A percentile compares a stretch with the other conserved stretches of the same genome.
These are phyloP conservation scores for Cactoblastis cactorum DNA, from an alignment of 2,888 invertebrate species.

Conservation along the genomic window DNA sequence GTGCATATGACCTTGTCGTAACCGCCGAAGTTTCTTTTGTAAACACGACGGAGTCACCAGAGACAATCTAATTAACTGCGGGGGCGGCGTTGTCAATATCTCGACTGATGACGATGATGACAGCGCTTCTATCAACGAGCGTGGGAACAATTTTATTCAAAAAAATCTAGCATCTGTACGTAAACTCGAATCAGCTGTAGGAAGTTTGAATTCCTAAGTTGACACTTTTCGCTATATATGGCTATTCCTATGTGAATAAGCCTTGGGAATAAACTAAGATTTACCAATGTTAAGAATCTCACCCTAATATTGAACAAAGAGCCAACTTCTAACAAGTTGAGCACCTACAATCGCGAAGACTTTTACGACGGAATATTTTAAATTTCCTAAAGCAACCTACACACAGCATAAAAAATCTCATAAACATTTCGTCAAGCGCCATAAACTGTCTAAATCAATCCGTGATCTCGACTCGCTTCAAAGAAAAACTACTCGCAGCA, in stretches of 20 bases:
- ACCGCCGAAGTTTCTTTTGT: background rate
- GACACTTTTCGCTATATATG: no score
- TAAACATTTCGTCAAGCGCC: conserved; percentile 16
- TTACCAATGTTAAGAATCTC: no score
- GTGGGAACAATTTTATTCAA: no score
- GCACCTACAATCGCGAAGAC: conserved; percentile 11
- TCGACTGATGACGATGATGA: background rate
- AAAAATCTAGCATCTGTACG: no score
- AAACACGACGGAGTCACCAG: background rate
- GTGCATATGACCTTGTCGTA: background rate
- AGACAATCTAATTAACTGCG: background rate
- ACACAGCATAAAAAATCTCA: conserved; percentile 9
- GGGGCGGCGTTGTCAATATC: background rate
- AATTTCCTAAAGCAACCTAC: conserved; percentile 11
- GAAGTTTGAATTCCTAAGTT: no score
- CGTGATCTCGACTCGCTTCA: background rate
- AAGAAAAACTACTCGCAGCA: background rate
- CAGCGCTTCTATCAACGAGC: background rate
- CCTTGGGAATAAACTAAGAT: no score
- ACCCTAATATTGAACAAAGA: background rate
- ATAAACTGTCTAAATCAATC: conserved; percentile 16
- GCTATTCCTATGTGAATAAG: no score
- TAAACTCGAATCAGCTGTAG: no score
- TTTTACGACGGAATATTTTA: conserved; percentile 13
- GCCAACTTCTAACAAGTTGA: conserved; percentile 1